These are phyloP conservation scores for Syngnathus rostellatus DNA, from an alignment of 2,797 vertebrate genomes.

Conservation along the genomic window DNA sequence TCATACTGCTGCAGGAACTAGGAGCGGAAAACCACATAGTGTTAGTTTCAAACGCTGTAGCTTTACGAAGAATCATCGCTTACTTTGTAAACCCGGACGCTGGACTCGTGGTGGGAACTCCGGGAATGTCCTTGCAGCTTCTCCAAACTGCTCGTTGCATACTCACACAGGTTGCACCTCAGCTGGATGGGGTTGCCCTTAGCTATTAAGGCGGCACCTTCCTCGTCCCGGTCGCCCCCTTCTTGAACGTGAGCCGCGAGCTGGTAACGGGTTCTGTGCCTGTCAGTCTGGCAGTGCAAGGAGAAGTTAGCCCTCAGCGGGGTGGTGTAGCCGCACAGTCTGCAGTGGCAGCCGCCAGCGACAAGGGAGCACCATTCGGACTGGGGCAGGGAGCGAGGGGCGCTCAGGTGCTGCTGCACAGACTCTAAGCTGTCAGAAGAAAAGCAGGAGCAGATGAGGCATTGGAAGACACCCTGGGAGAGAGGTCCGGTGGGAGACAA, in stretches of 20 bases:
- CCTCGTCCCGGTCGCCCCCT: conserved; percentile 74
- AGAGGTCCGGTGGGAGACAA: conserved; percentile 54
- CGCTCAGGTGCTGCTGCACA: conserved; percentile 87
- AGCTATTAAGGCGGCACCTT: conserved; percentile 72
- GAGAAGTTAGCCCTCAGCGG: conserved; percentile 98
- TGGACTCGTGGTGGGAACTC: conserved; percentile 87
- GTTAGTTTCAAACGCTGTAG: neutral
- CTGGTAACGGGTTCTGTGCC: conserved; percentile 94
- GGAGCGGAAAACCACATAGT: neutral
- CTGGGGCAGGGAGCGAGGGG: conserved; percentile 85
- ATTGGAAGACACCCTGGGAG: conserved; percentile 80
- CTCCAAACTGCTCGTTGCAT: conserved; percentile 92
- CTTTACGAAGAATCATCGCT: conserved; percentile 31
- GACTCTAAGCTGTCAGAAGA: conserved; percentile 89
- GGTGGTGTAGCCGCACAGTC: conserved; percentile 93
- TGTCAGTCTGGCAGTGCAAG: conserved; percentile 96
- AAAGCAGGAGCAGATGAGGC: conserved; percentile 91
- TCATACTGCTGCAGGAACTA: conserved; percentile 95
- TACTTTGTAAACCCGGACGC: conserved; percentile 92
- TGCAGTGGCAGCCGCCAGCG: conserved; percentile 92
- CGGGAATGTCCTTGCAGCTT: conserved; percentile 91
- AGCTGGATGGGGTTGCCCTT: conserved; percentile 91
- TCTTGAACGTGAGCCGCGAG: conserved; percentile 88
- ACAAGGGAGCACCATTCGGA: conserved; percentile 93
- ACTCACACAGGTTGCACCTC: conserved; percentile 92